Percentiles rank a stretch among this genome's conserved stretches.
Conservation (phyloP, 1,140 invertebrate species). For the Pantala flavescens region DNA sequence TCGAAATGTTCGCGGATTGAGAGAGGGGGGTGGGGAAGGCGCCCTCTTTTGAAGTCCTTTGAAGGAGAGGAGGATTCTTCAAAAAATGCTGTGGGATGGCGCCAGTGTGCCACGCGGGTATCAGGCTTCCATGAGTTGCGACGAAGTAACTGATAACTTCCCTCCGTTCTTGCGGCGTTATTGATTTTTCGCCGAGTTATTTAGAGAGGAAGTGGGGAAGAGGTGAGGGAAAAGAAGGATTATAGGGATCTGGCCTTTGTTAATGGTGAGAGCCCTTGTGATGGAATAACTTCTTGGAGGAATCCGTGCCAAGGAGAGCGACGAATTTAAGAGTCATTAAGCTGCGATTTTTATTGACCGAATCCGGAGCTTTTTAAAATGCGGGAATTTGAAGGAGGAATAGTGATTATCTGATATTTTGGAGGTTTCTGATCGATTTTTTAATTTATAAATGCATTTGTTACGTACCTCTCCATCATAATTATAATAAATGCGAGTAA, state of each 20-base stretch:
- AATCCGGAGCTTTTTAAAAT: too few relatives aligned
- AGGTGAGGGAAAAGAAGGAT: slow-evolving; percentile 16
- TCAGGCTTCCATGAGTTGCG: not conserved
- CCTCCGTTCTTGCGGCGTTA: slow-evolving; percentile 26
- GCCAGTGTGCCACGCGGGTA: slow-evolving; percentile 1
- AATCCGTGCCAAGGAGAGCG: slow-evolving; percentile 20
- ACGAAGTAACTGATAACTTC: slow-evolving; percentile 32
- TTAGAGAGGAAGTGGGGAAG: slow-evolving; percentile 16
- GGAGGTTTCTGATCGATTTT: too few relatives aligned
- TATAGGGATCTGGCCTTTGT: not conserved
- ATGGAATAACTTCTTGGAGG: slow-evolving; percentile 23
- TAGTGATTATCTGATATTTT: too few relatives aligned
- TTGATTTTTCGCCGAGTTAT: not conserved
- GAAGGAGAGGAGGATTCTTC: not conserved
- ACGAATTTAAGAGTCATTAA: slow-evolving; percentile 23
- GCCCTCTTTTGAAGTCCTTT: too few relatives aligned
- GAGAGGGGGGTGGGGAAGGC: too few relatives aligned
- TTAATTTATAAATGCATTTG: too few relatives aligned
- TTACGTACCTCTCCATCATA: too few relatives aligned
- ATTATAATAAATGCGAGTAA: too few relatives aligned
- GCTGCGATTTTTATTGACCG: not conserved
- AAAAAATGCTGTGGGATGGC: not conserved
- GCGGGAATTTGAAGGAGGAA: too few relatives aligned
- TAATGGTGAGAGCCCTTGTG: slow-evolving; percentile 25
- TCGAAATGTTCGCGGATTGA: too few relatives aligned